phyloP scores from a whole-genome alignment of 2,797 vertebrate genomes.

The Epinephelus malabaricus region DNA sequence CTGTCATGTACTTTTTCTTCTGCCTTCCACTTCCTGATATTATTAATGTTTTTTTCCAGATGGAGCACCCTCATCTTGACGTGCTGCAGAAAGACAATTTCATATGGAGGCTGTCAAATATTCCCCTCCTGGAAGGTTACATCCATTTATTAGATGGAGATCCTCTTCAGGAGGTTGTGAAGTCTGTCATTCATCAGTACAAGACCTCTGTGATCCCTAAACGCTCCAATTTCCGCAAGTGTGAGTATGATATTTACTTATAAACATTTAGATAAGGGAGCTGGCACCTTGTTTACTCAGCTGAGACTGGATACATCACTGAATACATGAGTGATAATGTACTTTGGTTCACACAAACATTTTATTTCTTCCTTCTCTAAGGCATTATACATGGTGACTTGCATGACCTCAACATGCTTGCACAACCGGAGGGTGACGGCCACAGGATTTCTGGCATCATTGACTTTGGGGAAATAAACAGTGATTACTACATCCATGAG shows the following conservation, averaged over 20 bases:
- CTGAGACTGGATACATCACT: background rate
- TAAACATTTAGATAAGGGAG: too few species aligned
- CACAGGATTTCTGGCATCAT: slow-evolving; percentile 91
- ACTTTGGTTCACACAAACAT: background rate
- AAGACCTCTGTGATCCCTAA: slow-evolving; percentile 84
- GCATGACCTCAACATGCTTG: slow-evolving; percentile 93
- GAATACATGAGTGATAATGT: background rate
- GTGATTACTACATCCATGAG: slow-evolving; percentile 91
- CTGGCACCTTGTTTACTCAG: background rate
- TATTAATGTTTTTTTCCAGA: slow-evolving; percentile 68
- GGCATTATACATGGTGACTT: slow-evolving; percentile 95
- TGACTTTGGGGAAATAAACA: slow-evolving; percentile 93
- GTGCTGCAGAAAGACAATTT: slow-evolving; percentile 86
- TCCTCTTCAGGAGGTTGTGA: slow-evolving; percentile 80
- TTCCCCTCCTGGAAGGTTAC: slow-evolving; percentile 87
- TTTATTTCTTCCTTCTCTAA: slow-evolving; percentile 60
- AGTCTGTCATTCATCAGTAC: slow-evolving; percentile 88
- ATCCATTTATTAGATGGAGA: slow-evolving; percentile 84
- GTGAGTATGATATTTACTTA: slow-evolving; percentile 82
- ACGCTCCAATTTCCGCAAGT: slow-evolving; percentile 86
- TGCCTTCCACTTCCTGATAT: background rate
- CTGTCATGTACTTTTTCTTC: background rate
- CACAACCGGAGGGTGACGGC: slow-evolving; percentile 64
- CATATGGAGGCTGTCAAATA: slow-evolving; percentile 90
- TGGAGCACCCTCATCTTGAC: slow-evolving; percentile 87